Evolutionary conservation across 2,888 invertebrate genomes (phyloP).

Genomic region (Lysandra bellargus): DNA sequence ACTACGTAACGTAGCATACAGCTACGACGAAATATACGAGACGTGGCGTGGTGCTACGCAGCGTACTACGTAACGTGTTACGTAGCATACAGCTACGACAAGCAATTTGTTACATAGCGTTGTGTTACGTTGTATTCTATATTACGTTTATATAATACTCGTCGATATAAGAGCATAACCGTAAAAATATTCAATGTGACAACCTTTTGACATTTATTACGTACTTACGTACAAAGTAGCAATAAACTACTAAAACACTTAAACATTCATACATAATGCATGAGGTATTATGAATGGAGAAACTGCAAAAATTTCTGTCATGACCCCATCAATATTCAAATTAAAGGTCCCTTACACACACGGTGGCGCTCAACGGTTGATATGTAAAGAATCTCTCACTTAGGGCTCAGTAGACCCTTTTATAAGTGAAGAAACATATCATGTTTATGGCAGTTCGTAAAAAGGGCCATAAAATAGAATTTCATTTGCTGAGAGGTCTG

Average conservation of each 20-base stretch:
- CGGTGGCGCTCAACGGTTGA: conserved; percentile 70
- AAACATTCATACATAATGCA: conserved; percentile 47
- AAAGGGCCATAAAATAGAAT: conserved; percentile 32
- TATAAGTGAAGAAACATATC: conserved; percentile 74
- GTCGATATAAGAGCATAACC: neutral
- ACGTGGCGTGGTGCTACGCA: neutral
- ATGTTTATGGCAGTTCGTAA: conserved; percentile 62
- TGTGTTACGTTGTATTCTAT: neutral
- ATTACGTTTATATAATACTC: neutral
- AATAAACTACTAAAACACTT: conserved; percentile 21
- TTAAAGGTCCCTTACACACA: conserved; percentile 67
- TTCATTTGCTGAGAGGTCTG: conserved; percentile 24
- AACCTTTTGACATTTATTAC: conserved; percentile 5
- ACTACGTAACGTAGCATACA: too few species aligned
- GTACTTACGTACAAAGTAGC: neutral
- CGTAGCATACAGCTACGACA: too few species aligned
- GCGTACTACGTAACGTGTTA: neutral
- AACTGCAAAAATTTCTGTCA: conserved; percentile 53
- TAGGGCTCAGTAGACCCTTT: conserved; percentile 70
- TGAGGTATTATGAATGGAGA: conserved; percentile 54
- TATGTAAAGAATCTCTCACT: conserved; percentile 75
- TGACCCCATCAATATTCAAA: conserved; percentile 73
- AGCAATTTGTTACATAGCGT: neutral
- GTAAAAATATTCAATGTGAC: neutral
- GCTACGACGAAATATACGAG: too few species aligned